A percentile compares a stretch with the other conserved stretches of the same genome.
Conservation (phyloP, 1,140 invertebrate genomes). For the Mercenaria mercenaria region DNA sequence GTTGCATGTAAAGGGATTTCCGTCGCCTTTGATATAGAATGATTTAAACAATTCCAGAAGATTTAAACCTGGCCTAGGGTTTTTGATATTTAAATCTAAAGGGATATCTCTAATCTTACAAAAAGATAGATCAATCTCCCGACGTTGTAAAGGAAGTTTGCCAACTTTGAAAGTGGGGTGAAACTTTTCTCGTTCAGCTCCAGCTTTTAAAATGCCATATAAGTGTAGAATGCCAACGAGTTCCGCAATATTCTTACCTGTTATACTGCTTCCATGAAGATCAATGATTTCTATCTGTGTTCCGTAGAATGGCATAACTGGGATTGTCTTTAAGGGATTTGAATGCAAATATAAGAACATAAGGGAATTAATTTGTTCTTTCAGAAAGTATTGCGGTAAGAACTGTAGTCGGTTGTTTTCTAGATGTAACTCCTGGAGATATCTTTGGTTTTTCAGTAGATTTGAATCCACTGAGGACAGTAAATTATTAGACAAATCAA, state of each 20-base stretch:
- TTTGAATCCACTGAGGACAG: neutral
- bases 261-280: neutral
- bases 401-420: neutral
- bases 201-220: neutral
- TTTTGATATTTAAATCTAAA: neutral
- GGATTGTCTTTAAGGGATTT: neutral
- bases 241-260: neutral
- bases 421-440: neutral
- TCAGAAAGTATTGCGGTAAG: neutral
- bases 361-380: neutral
- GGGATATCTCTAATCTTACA: neutral
- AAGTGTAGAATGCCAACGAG: neutral
- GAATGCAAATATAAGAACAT: neutral
- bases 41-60: neutral
- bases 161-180: neutral
- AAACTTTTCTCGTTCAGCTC: neutral
- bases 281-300: neutral
- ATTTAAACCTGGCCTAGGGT: neutral
- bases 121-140: neutral
- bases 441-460: neutral
- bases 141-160: neutral
- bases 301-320: neutral
- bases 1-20: neutral
- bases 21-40: neutral
- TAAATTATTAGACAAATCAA: neutral